Conservation (phyloP, 2,888 invertebrate species). For the Trissoscelio sp. region DNA sequence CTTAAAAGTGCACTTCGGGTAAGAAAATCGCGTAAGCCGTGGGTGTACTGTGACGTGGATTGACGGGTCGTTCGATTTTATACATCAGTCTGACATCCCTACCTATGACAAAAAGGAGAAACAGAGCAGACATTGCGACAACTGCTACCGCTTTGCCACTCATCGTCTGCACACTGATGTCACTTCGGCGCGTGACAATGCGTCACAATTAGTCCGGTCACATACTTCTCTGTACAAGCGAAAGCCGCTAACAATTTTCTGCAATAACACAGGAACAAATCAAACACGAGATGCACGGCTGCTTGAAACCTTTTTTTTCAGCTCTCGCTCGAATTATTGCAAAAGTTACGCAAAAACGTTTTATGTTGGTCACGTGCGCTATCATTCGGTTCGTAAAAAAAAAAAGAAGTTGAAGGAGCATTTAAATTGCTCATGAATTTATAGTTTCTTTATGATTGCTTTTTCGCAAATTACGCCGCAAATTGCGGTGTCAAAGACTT, state of each 20-base stretch:
- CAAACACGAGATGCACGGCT: conserved; percentile 20
- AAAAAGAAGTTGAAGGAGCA: conserved; percentile 14
- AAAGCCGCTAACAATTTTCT: conserved; percentile 53
- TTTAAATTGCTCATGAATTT: conserved; percentile 49
- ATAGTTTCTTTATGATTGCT: conserved; percentile 18
- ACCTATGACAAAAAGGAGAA: conserved; percentile 66
- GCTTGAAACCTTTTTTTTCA: conserved; percentile 20
- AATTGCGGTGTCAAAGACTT: no score
- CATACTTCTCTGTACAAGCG: conserved; percentile 40
- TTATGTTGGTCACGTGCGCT: conserved; percentile 56
- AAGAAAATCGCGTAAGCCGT: conserved; percentile 61
- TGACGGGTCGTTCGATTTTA: conserved; percentile 77
- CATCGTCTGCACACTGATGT: conserved; percentile 45
- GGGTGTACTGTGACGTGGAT: conserved; percentile 74
- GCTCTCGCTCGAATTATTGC: conserved; percentile 21
- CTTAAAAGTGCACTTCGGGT: conserved; percentile 55
- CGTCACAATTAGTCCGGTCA: conserved; percentile 67
- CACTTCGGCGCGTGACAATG: conserved; percentile 65
- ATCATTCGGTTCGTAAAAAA: conserved; percentile 31
- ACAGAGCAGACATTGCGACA: conserved; percentile 65
- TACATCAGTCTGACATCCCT: conserved; percentile 73
- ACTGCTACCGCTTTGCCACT: conserved; percentile 51
- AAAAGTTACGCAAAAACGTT: conserved; percentile 34
- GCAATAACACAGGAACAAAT: conserved; percentile 31
- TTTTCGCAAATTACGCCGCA: conserved; percentile 14